Evolutionary conservation across 2,113 vertebrate genomes (phyloP).

Genomic region (Pachycephala philippinensis): DNA sequence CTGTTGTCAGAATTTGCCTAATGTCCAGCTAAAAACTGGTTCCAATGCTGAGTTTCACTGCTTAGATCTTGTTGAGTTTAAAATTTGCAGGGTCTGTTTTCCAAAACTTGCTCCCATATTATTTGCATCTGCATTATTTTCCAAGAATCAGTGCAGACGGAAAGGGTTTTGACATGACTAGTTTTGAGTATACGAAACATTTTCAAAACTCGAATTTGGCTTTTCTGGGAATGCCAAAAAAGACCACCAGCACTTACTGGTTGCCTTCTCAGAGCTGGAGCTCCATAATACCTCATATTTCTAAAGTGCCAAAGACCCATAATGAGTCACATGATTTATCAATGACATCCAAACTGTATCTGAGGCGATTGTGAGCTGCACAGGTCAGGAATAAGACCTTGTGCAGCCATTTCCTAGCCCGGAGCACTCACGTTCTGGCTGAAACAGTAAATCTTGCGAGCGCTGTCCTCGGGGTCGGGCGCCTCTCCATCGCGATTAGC

Average conservation of each 20-base stretch:
- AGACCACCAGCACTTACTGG: background rate
- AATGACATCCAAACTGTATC: fast-evolving
- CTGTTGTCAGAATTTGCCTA: background rate
- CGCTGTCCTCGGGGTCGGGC: conserved; percentile 79
- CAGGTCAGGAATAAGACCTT: fast-evolving
- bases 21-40: background rate
- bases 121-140: background rate
- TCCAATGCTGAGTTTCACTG: background rate
- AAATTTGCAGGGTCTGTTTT: background rate
- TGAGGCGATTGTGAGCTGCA: background rate
- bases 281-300: background rate
- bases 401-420: background rate
- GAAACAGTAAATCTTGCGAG: conserved; percentile 82
- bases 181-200: background rate
- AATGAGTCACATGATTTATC: fast-evolving
- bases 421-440: conserved; percentile 80
- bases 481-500: conserved; percentile 84
- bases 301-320: background rate
- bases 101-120: background rate
- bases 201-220: background rate
- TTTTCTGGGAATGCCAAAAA: background rate
- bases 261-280: background rate
- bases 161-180: background rate
- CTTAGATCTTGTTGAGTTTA: background rate
- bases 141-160: background rate